Conservation (phyloP, 1,140 invertebrate species). For the Saccostrea cuccullata region DNA sequence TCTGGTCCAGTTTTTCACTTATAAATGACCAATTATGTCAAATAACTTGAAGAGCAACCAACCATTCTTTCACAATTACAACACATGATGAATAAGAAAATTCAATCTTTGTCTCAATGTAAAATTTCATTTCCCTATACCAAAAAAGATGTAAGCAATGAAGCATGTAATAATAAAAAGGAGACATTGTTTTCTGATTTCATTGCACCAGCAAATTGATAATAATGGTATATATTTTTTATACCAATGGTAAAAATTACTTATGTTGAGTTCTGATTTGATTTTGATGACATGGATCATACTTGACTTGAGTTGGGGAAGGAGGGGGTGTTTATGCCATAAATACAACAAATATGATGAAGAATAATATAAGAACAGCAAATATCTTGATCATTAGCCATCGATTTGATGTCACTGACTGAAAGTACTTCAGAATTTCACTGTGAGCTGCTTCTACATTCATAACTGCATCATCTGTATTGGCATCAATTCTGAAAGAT, state of each 20-base stretch:
- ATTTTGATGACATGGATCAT: slow-evolving; percentile 11
- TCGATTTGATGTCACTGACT: slow-evolving; percentile 96
- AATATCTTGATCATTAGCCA: slow-evolving; percentile 99
- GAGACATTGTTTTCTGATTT: neutral
- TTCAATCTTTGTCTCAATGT: neutral
- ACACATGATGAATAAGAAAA: neutral
- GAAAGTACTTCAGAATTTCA: slow-evolving; percentile 99
- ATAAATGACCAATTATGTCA: neutral
- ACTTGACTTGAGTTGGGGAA: neutral
- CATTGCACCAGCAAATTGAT: neutral
- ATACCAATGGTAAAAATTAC: neutral
- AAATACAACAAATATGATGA: slow-evolving; percentile 99
- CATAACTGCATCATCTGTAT: slow-evolving; percentile 96
- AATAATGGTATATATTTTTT: neutral
- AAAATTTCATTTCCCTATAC: neutral
- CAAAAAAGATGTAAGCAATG: neutral
- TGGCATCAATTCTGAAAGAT: slow-evolving; percentile 92
- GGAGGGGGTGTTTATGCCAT: slow-evolving; percentile 76
- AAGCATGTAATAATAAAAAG: neutral
- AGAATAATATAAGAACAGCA: slow-evolving; percentile 98
- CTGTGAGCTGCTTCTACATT: slow-evolving; percentile 98
- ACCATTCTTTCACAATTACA: neutral
- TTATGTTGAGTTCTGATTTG: neutral
- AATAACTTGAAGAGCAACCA: neutral
- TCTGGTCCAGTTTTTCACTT: neutral